phyloP scores from a whole-genome alignment of 2,888 invertebrate species.

The Lepidocyrtinus sp. region DNA sequence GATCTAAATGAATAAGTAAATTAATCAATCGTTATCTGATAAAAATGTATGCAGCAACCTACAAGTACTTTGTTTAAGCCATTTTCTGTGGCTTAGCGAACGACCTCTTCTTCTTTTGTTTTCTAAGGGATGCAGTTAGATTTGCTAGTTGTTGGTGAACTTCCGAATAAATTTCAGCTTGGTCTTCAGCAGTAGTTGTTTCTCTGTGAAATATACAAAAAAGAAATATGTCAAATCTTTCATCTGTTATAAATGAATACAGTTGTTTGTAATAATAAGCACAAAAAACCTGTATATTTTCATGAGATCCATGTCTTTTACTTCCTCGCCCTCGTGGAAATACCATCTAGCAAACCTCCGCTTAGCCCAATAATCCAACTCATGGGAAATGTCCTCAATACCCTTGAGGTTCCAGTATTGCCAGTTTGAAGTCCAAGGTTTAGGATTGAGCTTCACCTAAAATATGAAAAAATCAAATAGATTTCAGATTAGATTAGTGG shows the following conservation, averaged over 20 bases:
- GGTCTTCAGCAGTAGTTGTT: slow-evolving; percentile 91
- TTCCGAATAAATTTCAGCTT: slow-evolving; percentile 87
- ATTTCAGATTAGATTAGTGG: too few species aligned
- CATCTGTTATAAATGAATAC: not conserved
- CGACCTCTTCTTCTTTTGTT: slow-evolving; percentile 77
- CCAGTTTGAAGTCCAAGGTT: slow-evolving; percentile 95
- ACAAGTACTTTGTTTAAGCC: slow-evolving; percentile 75
- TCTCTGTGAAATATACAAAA: slow-evolving; percentile 74
- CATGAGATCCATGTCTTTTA: slow-evolving; percentile 95
- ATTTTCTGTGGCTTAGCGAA: slow-evolving; percentile 78
- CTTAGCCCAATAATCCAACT: slow-evolving; percentile 68
- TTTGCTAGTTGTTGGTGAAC: slow-evolving; percentile 83
- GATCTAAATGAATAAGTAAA: too few species aligned
- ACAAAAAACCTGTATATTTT: slow-evolving; percentile 83
- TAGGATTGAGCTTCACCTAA: slow-evolving; percentile 76
- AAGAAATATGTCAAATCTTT: slow-evolving; percentile 9
- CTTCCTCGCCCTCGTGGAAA: slow-evolving; percentile 76
- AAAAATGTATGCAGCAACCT: too few species aligned
- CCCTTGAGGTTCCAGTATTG: slow-evolving; percentile 85
- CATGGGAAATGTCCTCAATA: slow-evolving; percentile 74
- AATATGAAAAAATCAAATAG: too few species aligned
- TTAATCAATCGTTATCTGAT: too few species aligned
- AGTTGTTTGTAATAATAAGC: not conserved
- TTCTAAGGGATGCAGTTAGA: slow-evolving; percentile 79
- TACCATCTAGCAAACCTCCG: slow-evolving; percentile 71